A percentile compares a stretch with the other conserved stretches of the same genome.
phyloP scores from a whole-genome alignment of 2,113 vertebrate genomes.

The Sapajus apella region DNA sequence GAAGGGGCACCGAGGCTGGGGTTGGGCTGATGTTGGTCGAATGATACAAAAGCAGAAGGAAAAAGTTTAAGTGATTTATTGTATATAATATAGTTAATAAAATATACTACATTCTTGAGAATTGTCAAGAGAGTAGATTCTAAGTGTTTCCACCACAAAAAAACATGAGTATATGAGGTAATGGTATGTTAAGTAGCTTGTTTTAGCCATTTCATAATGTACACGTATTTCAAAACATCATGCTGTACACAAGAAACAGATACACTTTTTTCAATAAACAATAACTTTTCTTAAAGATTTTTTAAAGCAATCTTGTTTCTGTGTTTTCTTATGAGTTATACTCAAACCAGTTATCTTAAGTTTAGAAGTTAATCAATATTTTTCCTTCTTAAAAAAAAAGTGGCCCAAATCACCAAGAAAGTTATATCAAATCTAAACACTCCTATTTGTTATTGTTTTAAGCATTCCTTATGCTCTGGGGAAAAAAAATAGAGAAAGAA shows the following conservation, averaged over 20 bases:
- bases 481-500: background rate
- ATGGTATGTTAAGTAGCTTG: background rate
- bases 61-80: background rate
- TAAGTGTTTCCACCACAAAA: background rate
- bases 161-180: background rate
- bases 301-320: background rate
- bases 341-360: background rate
- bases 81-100: background rate
- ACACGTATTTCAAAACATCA: background rate
- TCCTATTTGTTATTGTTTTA: constrained; percentile 33
- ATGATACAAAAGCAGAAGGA: background rate
- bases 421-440: background rate
- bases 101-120: background rate
- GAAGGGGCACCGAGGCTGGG: too few species aligned
- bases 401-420: background rate
- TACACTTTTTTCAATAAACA: background rate
- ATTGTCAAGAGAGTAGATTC: background rate
- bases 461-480: background rate
- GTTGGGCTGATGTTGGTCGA: background rate
- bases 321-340: background rate
- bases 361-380: background rate
- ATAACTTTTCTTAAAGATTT: background rate
- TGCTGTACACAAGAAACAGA: background rate
- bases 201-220: background rate
- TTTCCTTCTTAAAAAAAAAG: background rate